Base-by-base conservation (phyloP, 1,140 invertebrate species). In the Pseudomyrmex dendroicus region DNA sequence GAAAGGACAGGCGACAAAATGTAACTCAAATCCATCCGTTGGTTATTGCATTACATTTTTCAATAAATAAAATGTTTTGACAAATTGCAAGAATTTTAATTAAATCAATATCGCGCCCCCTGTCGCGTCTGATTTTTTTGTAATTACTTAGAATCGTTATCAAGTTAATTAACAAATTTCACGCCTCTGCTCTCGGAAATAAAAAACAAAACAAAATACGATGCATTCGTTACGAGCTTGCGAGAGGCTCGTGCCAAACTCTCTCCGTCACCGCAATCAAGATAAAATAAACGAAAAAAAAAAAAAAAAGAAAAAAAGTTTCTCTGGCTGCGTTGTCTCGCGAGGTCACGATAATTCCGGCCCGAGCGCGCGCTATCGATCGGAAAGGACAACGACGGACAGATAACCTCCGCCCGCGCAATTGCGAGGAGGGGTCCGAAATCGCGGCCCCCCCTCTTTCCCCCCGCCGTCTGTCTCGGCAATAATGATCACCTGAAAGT, bases 401-500 rank as follows among this genome's bases (percentile, higher is more conserved):
- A 50, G 72, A 68, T 88, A 85, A 73, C 61, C 64, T 68, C 57
- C 64, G 46, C 61, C n/a, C 54, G 20, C 57, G 66, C 35, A 56
- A 54, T 54, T 13, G 35, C 61, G 68, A 20, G 20, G 63, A 83
- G 66, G 85, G 57, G 35, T 70, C 48, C 52, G 20, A 57, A 48
- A 56, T 52, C 73, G 50, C 48, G 22, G 54, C 25, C 3, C 25
- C 3, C 25, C 20, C 20, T 20, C 25, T 25, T 25, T 72, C 35
- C 15, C 20, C 17, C 7, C 12, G 15, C 10, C 15, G 67, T 61
- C 50, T 10, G 20, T 84, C 61, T 25, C 25, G 54, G 52, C 77
- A 66, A 83, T 77, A 87, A 87, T 82, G 86, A 88, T 85, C 73
- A 70, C 35, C 67, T 52, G 82, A 84, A 66, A 82, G 77, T 73